Evolutionary conservation across 2,888 invertebrate genomes (phyloP), one percentile per base, ranked within the genome.

Genomic region (Diloba caeruleocephala): DNA sequence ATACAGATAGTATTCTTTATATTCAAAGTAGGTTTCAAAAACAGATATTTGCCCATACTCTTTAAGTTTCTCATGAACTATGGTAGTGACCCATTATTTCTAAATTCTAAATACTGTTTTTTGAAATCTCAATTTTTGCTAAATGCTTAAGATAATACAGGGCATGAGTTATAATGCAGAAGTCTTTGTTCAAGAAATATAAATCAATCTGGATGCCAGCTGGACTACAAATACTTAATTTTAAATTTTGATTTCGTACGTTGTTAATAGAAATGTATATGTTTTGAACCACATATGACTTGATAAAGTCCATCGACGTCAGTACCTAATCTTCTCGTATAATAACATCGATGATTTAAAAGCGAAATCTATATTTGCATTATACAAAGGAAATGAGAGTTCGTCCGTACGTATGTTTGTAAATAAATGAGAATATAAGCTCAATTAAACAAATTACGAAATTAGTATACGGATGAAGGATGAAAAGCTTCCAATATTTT

Each of bases 181-280:
- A 65, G 41, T 48, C 52, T 59, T 62, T 59, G 66, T 60, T 41
- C 46, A 2, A 10, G 31, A 39, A 3, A 44, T 15, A 65, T 65
- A 62, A 62, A 62, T 62, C 66, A 65, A 5, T 8, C 3, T 5
- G 8, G 33, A 44, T 52, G 52, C 46, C 32, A 32, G 32, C n/a
- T 44, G 48, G 31, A 52, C 46, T 17, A 65, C 13, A 59, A 48
- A 52, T 15, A 59, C 31, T 43, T 51, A 21, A 52, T 48, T 59
- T 41, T 37, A 43, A 25, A 38, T 41, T 29, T 38, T 34, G 38
- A 39, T 43, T 39, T 51, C 45, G 34, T 44, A 46, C 9, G 39
- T 46, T 46, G 39, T 39, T 29, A 28, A 49, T 23, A 44, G 38
- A 51, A n/a, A n/a, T 61, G 39, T 61, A 38, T 64, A 45, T 58